These are phyloP conservation scores for Cephalopachus bancanus DNA, from an alignment of 2,797 vertebrate genomes.

Conservation along the genomic window DNA sequence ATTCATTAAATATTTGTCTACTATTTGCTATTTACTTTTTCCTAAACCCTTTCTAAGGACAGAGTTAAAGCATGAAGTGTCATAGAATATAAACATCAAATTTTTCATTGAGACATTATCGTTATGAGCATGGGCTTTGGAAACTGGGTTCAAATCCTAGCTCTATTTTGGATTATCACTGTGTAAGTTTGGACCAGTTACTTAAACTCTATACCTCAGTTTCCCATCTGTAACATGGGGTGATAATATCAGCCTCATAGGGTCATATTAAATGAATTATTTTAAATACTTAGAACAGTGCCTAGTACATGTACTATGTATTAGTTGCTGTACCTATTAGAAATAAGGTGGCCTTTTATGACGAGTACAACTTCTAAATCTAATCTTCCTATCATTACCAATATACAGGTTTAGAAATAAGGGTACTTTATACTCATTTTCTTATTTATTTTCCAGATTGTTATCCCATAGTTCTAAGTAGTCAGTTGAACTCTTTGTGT, in stretches of 20 bases:
- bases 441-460: background rate
- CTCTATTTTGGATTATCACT: background rate
- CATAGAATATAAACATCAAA: background rate
- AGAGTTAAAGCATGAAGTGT: constrained; percentile 10
- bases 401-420: background rate
- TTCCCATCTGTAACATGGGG: constrained; percentile 15
- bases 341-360: background rate
- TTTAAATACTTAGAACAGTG: background rate
- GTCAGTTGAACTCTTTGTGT: constrained; percentile 5
- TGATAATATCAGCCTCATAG: background rate
- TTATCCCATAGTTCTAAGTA: background rate
- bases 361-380: background rate
- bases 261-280: constrained; percentile 5
- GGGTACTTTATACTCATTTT: background rate
- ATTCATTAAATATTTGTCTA: background rate
- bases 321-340: background rate
- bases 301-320: background rate
- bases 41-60: constrained; percentile 13
- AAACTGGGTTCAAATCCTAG: constrained; percentile 14
- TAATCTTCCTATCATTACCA: background rate
- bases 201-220: background rate
- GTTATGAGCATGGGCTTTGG: background rate
- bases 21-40: background rate
- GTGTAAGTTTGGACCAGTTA: constrained; percentile 15
- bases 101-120: background rate